phyloP scores from a whole-genome alignment of 2,888 invertebrate genomes.

The Caenorhabditis sp. region DNA sequence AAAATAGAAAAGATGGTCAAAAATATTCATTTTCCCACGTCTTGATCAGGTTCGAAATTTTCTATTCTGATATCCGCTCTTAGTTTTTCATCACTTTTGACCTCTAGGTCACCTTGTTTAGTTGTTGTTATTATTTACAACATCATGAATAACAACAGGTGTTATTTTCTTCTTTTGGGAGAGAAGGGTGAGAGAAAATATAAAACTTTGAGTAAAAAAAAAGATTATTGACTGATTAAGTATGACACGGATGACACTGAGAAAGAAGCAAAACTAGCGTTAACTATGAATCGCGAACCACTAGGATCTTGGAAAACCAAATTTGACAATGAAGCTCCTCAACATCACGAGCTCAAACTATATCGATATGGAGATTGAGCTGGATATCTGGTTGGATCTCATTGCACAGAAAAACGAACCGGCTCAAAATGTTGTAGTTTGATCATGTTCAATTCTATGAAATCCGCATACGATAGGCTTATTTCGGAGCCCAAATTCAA shows the following conservation, averaged over 20 bases:
- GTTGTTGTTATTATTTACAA: no score
- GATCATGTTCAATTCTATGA: constrained; percentile 46
- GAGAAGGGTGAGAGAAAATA: no score
- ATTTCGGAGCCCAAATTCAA: constrained; percentile 24
- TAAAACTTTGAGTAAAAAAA: no score
- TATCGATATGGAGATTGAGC: constrained; percentile 38
- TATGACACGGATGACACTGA: constrained; percentile 40
- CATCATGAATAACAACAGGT: no score
- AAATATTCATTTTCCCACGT: not conserved
- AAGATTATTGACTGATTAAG: constrained; percentile 7
- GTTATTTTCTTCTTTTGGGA: no score
- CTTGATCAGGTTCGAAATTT: not conserved
- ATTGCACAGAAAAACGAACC: constrained; percentile 21
- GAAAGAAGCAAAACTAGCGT: constrained; percentile 27
- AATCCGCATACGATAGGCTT: constrained; percentile 31
- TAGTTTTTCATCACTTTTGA: no score
- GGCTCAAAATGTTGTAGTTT: constrained; percentile 49
- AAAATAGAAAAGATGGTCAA: constrained; percentile 35
- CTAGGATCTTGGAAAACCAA: constrained; percentile 28
- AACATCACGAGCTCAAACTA: constrained; percentile 20
- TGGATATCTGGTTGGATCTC: constrained; percentile 47
- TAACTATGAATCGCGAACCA: constrained; percentile 34
- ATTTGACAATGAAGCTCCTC: constrained; percentile 28
- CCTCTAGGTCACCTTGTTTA: no score
- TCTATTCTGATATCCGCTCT: no score